These are phyloP conservation scores for Sebastes oblongus DNA, from an alignment of 2,797 vertebrate species.

Conservation along the genomic window DNA sequence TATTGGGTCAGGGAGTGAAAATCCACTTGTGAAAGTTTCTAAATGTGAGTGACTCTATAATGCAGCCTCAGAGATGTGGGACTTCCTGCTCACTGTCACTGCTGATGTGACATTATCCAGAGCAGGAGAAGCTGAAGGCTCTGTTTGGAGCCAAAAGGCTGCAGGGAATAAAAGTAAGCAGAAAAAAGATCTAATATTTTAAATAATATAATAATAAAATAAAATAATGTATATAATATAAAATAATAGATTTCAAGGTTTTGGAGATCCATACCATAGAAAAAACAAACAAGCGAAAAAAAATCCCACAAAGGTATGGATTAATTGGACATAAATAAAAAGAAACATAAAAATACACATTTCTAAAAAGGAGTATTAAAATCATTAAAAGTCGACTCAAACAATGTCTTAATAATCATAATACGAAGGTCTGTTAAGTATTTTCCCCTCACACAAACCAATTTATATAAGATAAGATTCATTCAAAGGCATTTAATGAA, in stretches of 20 bases:
- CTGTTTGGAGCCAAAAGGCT: background rate
- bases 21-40: background rate
- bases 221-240: no score
- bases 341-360: background rate
- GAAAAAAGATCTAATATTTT: background rate
- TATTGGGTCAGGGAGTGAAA: conserved; percentile 4
- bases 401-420: no score
- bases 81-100: conserved; percentile 50
- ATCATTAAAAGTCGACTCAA: background rate
- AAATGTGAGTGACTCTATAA: conserved; percentile 1
- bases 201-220: no score
- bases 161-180: background rate
- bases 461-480: background rate
- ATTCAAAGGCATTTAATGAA: background rate
- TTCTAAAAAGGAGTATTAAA: background rate
- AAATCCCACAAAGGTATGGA: background rate
- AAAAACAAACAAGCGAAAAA: background rate
- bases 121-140: background rate
- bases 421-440: background rate
- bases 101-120: conserved; percentile 62
- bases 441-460: fast-evolving
- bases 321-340: background rate
- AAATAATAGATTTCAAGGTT: background rate
- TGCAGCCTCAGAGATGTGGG: conserved; percentile 30
- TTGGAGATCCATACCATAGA: background rate